Percentiles rank a stretch among this genome's conserved stretches.
phyloP scores from a whole-genome alignment of 2,113 vertebrate genomes.

The Pogona vitticeps region DNA sequence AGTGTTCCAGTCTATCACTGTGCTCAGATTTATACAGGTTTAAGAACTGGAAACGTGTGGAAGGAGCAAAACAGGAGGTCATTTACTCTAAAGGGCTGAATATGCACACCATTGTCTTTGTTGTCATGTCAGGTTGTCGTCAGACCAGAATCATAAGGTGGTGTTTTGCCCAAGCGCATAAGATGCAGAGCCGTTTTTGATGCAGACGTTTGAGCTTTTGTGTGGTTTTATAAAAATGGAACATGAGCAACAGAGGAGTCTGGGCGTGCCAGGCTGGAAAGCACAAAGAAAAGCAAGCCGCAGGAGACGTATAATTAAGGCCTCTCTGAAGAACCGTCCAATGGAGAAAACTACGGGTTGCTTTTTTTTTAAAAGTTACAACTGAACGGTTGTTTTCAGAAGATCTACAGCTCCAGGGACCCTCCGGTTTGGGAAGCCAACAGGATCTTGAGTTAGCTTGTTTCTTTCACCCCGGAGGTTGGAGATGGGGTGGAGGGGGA shows the following conservation, averaged over 20 bases:
- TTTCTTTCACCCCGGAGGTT: background rate
- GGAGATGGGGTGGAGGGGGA: too few species aligned
- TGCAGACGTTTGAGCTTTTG: background rate
- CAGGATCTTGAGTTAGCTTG: background rate
- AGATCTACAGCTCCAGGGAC: background rate
- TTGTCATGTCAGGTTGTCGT: too few species aligned
- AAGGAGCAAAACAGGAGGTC: too few species aligned
- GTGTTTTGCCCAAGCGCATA: background rate
- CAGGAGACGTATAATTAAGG: background rate
- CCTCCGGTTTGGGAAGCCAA: background rate
- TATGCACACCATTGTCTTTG: background rate
- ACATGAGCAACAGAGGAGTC: background rate
- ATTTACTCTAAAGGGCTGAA: too few species aligned
- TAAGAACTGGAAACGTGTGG: too few species aligned
- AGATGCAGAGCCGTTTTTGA: background rate
- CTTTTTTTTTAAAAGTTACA: background rate
- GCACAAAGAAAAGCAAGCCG: background rate
- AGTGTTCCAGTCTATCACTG: too few species aligned
- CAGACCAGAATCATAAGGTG: background rate
- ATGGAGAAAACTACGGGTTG: too few species aligned
- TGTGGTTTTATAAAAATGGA: background rate
- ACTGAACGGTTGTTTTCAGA: background rate
- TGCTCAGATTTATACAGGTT: too few species aligned
- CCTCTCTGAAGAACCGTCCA: constrained; percentile 18
- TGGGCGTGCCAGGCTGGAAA: background rate